Evolutionary conservation across 2,113 vertebrate species (phyloP), one percentile per base, ranked within the genome.

Genomic region (Pitta sordida): DNA sequence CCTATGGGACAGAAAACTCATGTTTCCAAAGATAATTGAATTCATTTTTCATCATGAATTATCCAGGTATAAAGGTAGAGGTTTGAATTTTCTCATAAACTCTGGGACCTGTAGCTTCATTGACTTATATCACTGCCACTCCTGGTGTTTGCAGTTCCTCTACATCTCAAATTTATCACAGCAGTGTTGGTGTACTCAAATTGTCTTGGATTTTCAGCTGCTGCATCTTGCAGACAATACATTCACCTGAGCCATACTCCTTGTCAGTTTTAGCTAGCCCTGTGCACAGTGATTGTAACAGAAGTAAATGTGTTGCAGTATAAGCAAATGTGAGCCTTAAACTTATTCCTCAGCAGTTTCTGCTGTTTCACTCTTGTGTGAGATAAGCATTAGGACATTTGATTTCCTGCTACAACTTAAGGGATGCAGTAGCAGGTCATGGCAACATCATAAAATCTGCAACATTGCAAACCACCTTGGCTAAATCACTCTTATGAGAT

Each of bases 21-120:
- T 9, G 9, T 44, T 84, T 95, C 68, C 62, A 52, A 56, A 85
- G 12, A 44, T 26, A 4, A 7, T 7, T 52, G 52, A n/a, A 64
- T 62, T 93, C 8, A 4, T 83, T 32, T 91, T 76, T 79, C 34
- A 87, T 34, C 12, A 29, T 8, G 29, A 71, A 41, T 23, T 75
- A 27, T 5, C 16, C 24, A 63, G 29, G 32, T 53, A 48, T 23
- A 78, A 64, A 65, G 64, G 23, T 37, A 73, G 53, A 39, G 16
- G 6, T 68, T 88, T 64, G 6, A 26, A 64, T 59, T 68, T 92
- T 46, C 52, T 55, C 65, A 58, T 29, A 74, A 78, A 5, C 13
- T 52, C 43, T 67, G 41, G 26, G 55, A 59, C 0, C 0, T 34
- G 32, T 39, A 64, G 11, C 7, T 88, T 52, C 0, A 0, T 3